phyloP scores from a whole-genome alignment of 2,113 vertebrate genomes.

The Furnarius figulus region DNA sequence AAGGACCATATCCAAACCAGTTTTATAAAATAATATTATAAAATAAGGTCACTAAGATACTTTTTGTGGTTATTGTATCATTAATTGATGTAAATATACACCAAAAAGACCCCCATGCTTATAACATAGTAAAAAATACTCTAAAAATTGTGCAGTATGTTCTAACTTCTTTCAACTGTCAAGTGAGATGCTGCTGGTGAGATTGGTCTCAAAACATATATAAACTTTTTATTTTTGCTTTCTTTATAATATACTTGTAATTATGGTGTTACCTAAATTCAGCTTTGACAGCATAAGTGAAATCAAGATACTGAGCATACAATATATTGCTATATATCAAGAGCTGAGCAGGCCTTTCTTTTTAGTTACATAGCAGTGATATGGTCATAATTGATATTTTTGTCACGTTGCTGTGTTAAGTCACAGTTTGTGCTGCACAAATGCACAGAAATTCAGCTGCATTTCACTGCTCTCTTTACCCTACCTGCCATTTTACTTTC shows the following conservation, averaged over 20 bases:
- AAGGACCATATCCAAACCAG: background rate
- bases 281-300: background rate
- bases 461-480: background rate
- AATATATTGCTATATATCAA: background rate
- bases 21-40: background rate
- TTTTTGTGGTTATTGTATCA: background rate
- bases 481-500: background rate
- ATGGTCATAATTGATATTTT: slow-evolving; percentile 40
- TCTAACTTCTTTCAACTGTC: background rate
- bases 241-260: background rate
- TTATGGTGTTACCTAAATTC: background rate
- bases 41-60: background rate
- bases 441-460: slow-evolving; percentile 30
- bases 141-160: background rate
- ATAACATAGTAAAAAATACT: background rate
- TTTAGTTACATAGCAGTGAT: background rate
- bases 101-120: background rate
- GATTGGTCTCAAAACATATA: background rate
- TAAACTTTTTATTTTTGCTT: background rate
- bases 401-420: slow-evolving; percentile 18
- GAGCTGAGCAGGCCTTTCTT: background rate
- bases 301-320: background rate
- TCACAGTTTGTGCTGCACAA: slow-evolving; percentile 7
- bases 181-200: background rate
- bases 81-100: background rate